Evolutionary conservation across 2,113 vertebrate genomes (phyloP), one percentile per base, ranked within the genome.

Genomic region (Onychorhynchus coronatus): DNA sequence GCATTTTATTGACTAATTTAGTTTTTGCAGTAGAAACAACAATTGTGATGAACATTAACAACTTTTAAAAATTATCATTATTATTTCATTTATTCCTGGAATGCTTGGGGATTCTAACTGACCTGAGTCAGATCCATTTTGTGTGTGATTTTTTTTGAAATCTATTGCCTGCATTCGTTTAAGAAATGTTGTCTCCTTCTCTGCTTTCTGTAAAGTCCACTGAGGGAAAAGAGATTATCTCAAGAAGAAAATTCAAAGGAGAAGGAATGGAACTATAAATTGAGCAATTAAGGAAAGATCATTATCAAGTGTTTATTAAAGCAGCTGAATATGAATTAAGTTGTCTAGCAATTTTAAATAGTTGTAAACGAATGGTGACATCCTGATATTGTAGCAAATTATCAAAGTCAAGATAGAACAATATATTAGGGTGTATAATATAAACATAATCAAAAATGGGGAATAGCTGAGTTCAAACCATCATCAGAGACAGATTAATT

Each of bases 211-310:
- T 63, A 28, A 88, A 76, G 24, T 78, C 42, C 28, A 42, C 37
- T 73, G 81, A 91, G 31, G 21, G 30, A 92, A 94, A 95, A 78
- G 14, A 85, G 55, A 70, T 88, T 85, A 91, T 42, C n/a, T 61
- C 13, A 76, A 85, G 37, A 50, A 79, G 31, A 65, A 88, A 85
- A 91, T 83, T 76, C 50, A 82, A 81, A 91, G 78, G 55, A 83
- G 33, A 66, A 33, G 85, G 67, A 85, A 50, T 79, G 62, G 20
- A 91, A 88, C 22, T 78, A 84, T 67, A 93, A 91, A 92, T 68
- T 78, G 24, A 76, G 25, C 53, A 93, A 74, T 92, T 93, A 94
- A 92, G 31, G 30, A 73, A 94, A 72, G 37, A 91, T 94, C n/a
- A 89, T 66, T 93, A 95, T 65, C 37, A 86, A 88, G 35, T 73